Conservation (phyloP, 2,113 vertebrate genomes). For the Gracilinanus agilis region DNA sequence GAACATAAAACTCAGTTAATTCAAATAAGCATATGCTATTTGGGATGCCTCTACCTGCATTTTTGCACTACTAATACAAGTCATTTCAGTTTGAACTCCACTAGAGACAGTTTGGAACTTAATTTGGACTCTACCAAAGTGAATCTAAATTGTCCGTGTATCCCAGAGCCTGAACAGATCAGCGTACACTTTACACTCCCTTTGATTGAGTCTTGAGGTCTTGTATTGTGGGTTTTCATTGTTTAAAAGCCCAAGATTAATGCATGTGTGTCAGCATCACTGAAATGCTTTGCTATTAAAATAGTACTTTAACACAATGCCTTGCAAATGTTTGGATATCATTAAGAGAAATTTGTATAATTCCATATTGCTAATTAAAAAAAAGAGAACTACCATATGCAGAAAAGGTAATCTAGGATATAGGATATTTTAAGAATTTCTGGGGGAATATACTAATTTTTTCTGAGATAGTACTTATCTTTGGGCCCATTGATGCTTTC, state of each 20-base stretch:
- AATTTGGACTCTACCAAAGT: conserved; percentile 15
- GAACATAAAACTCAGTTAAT: conserved; percentile 85
- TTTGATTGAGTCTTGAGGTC: neutral
- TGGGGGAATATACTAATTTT: accelerated
- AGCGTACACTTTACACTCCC: neutral
- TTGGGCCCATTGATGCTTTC: neutral
- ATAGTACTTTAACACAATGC: neutral
- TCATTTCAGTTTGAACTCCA: conserved; percentile 41
- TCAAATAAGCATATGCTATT: conserved; percentile 57
- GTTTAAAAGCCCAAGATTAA: neutral
- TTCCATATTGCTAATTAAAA: neutral
- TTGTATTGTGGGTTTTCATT: neutral
- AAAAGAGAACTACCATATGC: neutral
- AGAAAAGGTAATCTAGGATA: neutral
- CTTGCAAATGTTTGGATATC: neutral
- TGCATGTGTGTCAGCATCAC: neutral
- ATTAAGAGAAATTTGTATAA: neutral
- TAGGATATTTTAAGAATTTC: neutral
- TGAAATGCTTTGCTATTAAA: neutral
- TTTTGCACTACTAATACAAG: neutral
- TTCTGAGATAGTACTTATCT: neutral
- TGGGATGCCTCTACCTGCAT: conserved; percentile 23
- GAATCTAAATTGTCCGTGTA: conserved; percentile 9
- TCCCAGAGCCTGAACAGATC: neutral
- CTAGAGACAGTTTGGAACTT: conserved; percentile 38